Evolutionary conservation across 64 coral and sea anemone species (phyloP).

Genomic region (Trachythela sp.): DNA sequence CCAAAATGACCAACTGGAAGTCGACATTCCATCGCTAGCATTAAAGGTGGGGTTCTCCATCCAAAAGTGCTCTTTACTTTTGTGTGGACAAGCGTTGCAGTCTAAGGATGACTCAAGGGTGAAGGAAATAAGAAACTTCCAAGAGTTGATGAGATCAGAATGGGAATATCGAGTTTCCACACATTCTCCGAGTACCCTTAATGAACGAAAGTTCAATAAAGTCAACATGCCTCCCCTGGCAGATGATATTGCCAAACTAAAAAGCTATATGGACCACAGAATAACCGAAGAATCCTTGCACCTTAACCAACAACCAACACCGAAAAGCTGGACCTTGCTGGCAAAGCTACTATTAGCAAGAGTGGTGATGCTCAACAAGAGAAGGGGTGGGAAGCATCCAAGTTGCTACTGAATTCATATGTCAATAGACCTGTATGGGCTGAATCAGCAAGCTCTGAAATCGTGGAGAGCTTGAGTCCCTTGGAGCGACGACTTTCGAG

Average conservation of each 20-base stretch:
- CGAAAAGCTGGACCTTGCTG: conserved; percentile 21
- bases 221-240: conserved; percentile 1
- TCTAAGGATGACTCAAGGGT: no score
- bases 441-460: not conserved
- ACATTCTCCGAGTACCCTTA: conserved; percentile 34
- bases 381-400: conserved; percentile 49
- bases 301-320: not conserved
- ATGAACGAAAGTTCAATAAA: conserved; percentile 10
- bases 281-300: not conserved
- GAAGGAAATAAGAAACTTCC: conserved; percentile 47
- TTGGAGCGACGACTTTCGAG: conserved; percentile 35
- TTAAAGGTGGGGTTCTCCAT: conserved; percentile 36
- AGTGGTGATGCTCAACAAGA: conserved; percentile 55
- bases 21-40: conserved; percentile 40
- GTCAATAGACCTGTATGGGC: conserved; percentile 28
- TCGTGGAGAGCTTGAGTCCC: not conserved
- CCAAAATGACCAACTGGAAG: conserved; percentile 11
- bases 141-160: conserved; percentile 31
- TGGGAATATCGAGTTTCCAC: conserved; percentile 37
- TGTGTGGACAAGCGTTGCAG: no score
- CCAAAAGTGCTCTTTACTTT: conserved; percentile 52
- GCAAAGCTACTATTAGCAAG: conserved; percentile 41
- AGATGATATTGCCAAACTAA: conserved; percentile 8
- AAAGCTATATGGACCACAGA: not conserved
- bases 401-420: not conserved